Conservation (phyloP, 2,888 invertebrate genomes). For the Dynastes grantii region DNA sequence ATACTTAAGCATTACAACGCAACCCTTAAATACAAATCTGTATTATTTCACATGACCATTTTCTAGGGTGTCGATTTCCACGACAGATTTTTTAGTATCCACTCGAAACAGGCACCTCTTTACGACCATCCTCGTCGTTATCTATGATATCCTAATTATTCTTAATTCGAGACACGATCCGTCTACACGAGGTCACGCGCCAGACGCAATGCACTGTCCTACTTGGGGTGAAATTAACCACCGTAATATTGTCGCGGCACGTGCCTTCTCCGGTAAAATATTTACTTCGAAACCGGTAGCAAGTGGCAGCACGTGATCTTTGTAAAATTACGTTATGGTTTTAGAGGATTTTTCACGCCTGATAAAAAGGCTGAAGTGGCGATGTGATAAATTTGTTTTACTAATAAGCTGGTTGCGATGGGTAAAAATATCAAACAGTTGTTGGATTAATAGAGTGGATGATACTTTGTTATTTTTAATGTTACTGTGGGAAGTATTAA, state of each 20-base stretch:
- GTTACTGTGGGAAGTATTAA: not conserved
- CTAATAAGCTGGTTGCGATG: not conserved
- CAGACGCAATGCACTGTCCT: constrained; percentile 13
- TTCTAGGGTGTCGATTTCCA: not conserved
- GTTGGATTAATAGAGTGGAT: not conserved
- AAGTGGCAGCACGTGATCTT: constrained; percentile 34
- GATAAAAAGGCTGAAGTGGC: not conserved
- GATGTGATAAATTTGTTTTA: not conserved
- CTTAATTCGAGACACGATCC: constrained; percentile 27
- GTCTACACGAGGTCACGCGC: constrained; percentile 21
- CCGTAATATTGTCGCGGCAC: constrained; percentile 23
- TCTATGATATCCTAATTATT: constrained; percentile 35
- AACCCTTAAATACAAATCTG: too few species aligned
- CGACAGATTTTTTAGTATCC: constrained; percentile 4
- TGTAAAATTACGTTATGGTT: not conserved
- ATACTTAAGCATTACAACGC: too few species aligned
- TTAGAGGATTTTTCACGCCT: constrained; percentile 5
- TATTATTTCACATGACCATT: too few species aligned
- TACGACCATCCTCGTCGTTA: not conserved
- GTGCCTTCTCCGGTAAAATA: constrained; percentile 31
- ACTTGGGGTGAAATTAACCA: constrained; percentile 25
- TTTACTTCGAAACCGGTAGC: constrained; percentile 25
- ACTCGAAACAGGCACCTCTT: not conserved
- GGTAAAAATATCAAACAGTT: not conserved
- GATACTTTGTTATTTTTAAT: not conserved